phyloP scores from a whole-genome alignment of 2,797 vertebrate genomes.

The Gadopsis bispinosus region DNA sequence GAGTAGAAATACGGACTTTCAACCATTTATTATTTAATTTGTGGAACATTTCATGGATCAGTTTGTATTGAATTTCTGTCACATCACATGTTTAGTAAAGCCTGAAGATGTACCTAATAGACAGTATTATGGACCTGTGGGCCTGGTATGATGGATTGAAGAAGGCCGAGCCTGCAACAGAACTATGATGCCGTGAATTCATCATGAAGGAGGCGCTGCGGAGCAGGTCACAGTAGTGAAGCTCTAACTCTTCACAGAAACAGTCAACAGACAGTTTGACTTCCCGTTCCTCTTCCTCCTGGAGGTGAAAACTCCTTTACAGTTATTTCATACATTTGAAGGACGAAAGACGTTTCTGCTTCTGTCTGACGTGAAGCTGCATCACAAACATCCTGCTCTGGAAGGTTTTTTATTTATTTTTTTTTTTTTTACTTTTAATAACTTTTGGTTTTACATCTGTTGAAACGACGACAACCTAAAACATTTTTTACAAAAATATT shows the following conservation, averaged over 20 bases:
- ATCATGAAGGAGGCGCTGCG: not conserved
- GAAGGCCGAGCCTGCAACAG: not conserved
- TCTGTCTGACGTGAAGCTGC: not conserved
- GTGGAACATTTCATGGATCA: not conserved
- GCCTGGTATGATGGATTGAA: not conserved
- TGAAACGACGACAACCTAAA: slow-evolving; percentile 51
- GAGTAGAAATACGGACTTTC: not conserved
- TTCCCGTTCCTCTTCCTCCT: not conserved
- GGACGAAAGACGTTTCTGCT: not conserved
- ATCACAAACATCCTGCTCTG: slow-evolving; percentile 31
- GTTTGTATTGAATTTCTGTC: not conserved
- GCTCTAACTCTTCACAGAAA: too few relatives aligned
- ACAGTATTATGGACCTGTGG: not conserved
- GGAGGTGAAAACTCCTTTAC: not conserved
- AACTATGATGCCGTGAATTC: not conserved
- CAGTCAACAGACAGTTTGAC: not conserved
- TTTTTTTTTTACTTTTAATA: slow-evolving; percentile 58
- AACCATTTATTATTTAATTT: not conserved
- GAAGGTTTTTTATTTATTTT: not conserved
- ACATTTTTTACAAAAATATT: slow-evolving; percentile 62
- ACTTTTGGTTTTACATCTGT: slow-evolving; percentile 49
- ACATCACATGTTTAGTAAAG: not conserved
- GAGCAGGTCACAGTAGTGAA: not conserved
- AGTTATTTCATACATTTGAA: not conserved
- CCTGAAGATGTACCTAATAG: not conserved